Base-by-base conservation (phyloP, 2,113 vertebrate species). In the Apeltes quadracus region DNA sequence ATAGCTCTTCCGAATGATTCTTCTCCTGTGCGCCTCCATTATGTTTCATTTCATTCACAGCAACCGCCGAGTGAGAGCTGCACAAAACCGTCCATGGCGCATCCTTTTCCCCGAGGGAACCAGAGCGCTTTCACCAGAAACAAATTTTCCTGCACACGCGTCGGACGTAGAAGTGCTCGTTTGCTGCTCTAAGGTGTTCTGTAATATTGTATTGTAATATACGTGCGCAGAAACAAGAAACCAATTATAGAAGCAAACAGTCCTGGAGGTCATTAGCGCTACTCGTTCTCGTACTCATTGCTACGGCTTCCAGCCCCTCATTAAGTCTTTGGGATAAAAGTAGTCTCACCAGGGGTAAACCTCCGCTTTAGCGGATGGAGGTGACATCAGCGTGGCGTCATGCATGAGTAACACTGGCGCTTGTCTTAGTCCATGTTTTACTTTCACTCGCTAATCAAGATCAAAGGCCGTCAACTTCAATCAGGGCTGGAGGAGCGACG, bases 351-450 rank as follows among this genome's bases (percentile, higher is more conserved):
- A 15, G 14, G 62, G 64, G 41, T 44, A 53, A 57, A 38, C 61
- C 61, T 78, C 14, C 16, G n/a, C 20, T 68, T 70, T 27, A 41
- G 54, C 3, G 5, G 54, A 38, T 66, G 57, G 38, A 48, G 79
- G 44, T 88, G 87, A 87, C 76, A 78, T 88, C 78, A 85, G 72
- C 3, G 0, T 78, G 83, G 72, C 81, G 61, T 90, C 85, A 87
- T 70, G 66, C 22, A 4, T 61, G 80, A 83, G 69, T 74, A 85
- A 79, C 57, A 53, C 70, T 3, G 23, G 54, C 56, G n/a, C 51
- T 74, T 57, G 69, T 82, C 67, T 74, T 41, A 46, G 43, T 9
- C 58, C 39, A 5, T 65, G 66, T 86, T 76, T 67, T 29, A 73
- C 75, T 75, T 73, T 75, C 61, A 67, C 74, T 65, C 76, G 68